A percentile compares a stretch with the other conserved stretches of the same genome.
These are phyloP conservation scores for Dromaius novaehollandiae DNA, from an alignment of 2,113 vertebrate genomes.

Conservation along the genomic window DNA sequence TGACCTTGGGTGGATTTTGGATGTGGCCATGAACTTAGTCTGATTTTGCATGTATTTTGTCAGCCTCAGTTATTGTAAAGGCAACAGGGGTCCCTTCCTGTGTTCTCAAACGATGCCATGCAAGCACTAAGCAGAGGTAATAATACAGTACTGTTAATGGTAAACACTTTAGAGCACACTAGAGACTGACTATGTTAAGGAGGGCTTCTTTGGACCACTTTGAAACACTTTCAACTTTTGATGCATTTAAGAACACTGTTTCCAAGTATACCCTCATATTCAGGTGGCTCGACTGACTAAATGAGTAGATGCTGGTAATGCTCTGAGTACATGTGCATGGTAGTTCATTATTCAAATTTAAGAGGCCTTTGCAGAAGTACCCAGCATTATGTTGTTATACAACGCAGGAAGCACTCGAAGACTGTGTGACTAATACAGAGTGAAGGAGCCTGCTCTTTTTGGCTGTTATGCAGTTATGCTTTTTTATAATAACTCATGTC, in stretches of 20 bases:
- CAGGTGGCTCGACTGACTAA: not conserved
- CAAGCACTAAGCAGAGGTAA: not conserved
- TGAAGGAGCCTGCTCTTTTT: not conserved
- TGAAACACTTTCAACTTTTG: not conserved
- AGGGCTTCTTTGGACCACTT: not conserved
- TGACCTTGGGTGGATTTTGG: not conserved
- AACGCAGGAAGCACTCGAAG: not conserved
- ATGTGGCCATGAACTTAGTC: not conserved
- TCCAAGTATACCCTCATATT: not conserved
- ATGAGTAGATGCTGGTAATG: not conserved
- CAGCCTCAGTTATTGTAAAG: not conserved
- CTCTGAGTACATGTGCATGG: not conserved
- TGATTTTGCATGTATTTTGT: not conserved
- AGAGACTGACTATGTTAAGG: not conserved
- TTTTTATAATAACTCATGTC: not conserved
- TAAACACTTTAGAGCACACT: not conserved
- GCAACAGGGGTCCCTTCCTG: fast-evolving
- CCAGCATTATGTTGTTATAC: not conserved
- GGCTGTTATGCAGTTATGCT: not conserved
- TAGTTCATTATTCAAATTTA: not conserved
- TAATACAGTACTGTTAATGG: not conserved
- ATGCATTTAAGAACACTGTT: not conserved
- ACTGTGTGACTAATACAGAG: not conserved
- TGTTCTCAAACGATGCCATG: not conserved
- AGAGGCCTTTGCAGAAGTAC: not conserved